Percentiles rank a stretch among this genome's conserved stretches.
These are phyloP conservation scores for Turnix velox DNA, from an alignment of 2,113 vertebrate genomes.

Conservation along the genomic window DNA sequence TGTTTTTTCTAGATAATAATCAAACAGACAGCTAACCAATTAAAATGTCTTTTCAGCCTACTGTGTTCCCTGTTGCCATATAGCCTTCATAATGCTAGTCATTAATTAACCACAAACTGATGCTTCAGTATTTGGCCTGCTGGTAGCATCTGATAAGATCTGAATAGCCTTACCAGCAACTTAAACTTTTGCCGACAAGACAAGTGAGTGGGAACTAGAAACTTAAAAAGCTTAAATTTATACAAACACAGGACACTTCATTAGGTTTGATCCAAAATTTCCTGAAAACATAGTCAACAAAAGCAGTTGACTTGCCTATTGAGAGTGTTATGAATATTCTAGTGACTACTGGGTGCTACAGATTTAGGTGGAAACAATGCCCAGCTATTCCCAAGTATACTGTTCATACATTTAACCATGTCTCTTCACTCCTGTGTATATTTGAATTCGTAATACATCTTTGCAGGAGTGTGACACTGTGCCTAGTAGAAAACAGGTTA, in stretches of 20 bases:
- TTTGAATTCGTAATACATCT: not conserved
- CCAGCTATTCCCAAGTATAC: not conserved
- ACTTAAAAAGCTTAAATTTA: not conserved
- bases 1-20: not conserved
- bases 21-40: not conserved
- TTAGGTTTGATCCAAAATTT: not conserved
- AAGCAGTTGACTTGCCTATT: rapidly evolving
- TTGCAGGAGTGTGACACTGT: not conserved
- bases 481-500: not conserved
- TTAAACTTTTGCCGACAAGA: not conserved
- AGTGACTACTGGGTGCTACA: not conserved
- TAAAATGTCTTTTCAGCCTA: not conserved
- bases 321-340: not conserved
- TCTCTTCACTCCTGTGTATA: not conserved
- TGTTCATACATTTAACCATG: not conserved
- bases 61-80: not conserved
- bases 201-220: not conserved
- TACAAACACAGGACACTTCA: not conserved
- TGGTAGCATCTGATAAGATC: not conserved
- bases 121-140: not conserved
- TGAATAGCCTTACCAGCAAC: not conserved
- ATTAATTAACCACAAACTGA: not conserved
- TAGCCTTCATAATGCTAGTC: not conserved
- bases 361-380: not conserved
- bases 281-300: not conserved